Evolutionary conservation across 35 echinoderm and acorn worm genomes (phyloP).

Genomic region (Apostichopus parvimensis): DNA sequence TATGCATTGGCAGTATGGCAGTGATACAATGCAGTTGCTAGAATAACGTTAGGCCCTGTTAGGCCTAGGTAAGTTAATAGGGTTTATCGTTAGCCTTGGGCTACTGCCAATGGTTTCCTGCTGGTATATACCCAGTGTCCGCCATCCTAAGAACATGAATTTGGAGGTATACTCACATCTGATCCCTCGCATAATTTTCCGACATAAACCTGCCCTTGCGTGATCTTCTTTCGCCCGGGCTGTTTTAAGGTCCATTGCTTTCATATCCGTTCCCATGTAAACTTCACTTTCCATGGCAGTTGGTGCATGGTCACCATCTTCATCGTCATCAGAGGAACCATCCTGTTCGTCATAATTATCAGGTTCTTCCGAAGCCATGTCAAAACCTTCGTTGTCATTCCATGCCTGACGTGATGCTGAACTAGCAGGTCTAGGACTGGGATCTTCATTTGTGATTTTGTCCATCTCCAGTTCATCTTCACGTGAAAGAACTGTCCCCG

Average conservation of each 20-base stretch:
- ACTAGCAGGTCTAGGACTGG: conserved; percentile 66
- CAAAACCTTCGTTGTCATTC: conserved; percentile 95
- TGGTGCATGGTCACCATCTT: conserved; percentile 73
- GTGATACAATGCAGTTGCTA: too few species aligned
- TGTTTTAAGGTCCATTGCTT: conserved; percentile 80
- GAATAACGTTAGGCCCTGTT: too few species aligned
- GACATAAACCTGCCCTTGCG: conserved; percentile 74
- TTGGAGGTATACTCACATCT: conserved; percentile 82
- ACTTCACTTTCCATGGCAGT: conserved; percentile 98
- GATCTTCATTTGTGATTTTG: conserved; percentile 64
- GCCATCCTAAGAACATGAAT: background rate
- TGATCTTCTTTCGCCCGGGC: conserved; percentile 79
- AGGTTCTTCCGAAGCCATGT: conserved; percentile 84
- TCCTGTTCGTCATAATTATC: conserved; percentile 63
- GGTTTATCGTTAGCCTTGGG: too few species aligned
- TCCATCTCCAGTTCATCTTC: conserved; percentile 82
- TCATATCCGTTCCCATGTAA: conserved; percentile 86
- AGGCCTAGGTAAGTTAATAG: too few species aligned
- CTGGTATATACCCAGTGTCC: background rate
- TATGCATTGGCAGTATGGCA: too few species aligned
- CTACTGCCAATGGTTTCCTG: too few species aligned
- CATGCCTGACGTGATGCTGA: conserved; percentile 82
- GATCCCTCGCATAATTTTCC: conserved; percentile 73
- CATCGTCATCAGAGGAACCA: conserved; percentile 48
- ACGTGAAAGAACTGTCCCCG: conserved; percentile 56